phyloP scores from a whole-genome alignment of 2,888 invertebrate species.

The Augochlorella aurata region DNA sequence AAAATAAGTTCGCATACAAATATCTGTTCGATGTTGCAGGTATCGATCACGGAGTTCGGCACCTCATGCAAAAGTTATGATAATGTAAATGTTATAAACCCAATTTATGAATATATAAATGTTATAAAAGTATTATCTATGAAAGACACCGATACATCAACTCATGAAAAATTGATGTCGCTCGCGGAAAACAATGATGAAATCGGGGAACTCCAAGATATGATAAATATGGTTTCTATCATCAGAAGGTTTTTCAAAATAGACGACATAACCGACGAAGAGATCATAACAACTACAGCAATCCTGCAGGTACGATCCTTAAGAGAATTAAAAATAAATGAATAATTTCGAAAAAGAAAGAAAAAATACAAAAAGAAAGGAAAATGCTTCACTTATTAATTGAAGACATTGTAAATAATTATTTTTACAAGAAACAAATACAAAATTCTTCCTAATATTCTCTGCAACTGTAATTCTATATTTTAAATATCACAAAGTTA shows the following conservation, averaged over 20 bases:
- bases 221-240: slow-evolving; percentile 83
- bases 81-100: slow-evolving; percentile 80
- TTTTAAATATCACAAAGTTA: too few relatives aligned
- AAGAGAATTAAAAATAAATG: background rate
- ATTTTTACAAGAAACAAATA: too few relatives aligned
- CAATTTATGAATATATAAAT: slow-evolving; percentile 89
- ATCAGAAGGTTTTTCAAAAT: slow-evolving; percentile 87
- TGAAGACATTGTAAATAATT: too few relatives aligned
- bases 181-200: slow-evolving; percentile 88
- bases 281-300: slow-evolving; percentile 89
- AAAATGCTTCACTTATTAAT: too few relatives aligned
- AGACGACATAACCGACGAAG: slow-evolving; percentile 85
- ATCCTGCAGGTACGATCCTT: slow-evolving; percentile 86
- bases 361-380: background rate
- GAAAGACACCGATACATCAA: slow-evolving; percentile 84
- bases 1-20: background rate
- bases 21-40: slow-evolving; percentile 79
- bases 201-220: slow-evolving; percentile 83
- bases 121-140: slow-evolving; percentile 88
- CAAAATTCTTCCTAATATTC: too few relatives aligned
- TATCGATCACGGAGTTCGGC: slow-evolving; percentile 86
- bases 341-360: background rate
- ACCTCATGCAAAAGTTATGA: slow-evolving; percentile 81
- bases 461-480: too few relatives aligned
- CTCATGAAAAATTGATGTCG: slow-evolving; percentile 86